Percentiles rank a stretch among this genome's conserved stretches.
These are phyloP conservation scores for Agraylea sexmaculata DNA, from an alignment of 1,140 invertebrate genomes.

Conservation along the genomic window DNA sequence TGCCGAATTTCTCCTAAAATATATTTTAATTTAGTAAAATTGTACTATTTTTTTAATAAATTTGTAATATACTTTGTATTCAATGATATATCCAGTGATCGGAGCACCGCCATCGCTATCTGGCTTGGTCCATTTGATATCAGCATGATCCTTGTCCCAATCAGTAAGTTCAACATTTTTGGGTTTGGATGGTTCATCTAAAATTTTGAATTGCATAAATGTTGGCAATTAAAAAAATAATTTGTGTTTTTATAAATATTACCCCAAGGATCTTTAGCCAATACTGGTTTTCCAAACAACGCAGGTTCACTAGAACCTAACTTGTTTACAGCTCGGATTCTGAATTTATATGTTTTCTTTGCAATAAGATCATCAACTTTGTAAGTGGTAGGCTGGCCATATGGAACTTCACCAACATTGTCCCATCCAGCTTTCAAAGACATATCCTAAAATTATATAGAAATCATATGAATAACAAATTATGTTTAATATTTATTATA, in stretches of 20 bases:
- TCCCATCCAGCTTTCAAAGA: constrained; percentile 66
- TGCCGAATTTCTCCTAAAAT: constrained; percentile 70
- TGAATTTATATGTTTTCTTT: constrained; percentile 89
- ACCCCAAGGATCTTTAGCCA: constrained; percentile 98
- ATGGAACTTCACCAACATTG: constrained; percentile 60
- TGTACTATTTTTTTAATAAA: too few species aligned
- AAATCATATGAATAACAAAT: background rate
- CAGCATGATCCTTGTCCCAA: constrained; percentile 93
- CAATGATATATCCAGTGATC: constrained; percentile 88
- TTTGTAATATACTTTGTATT: constrained; percentile 65
- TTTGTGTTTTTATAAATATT: constrained; percentile 18
- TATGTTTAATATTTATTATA: background rate
- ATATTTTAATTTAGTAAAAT: constrained; percentile 14
- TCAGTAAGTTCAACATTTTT: constrained; percentile 81
- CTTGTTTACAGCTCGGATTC: constrained; percentile 89
- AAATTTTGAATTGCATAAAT: constrained; percentile 11
- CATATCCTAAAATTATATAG: constrained; percentile 27
- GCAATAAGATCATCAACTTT: constrained; percentile 79
- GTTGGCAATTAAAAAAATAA: constrained; percentile 9
- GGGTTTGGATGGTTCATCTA: constrained; percentile 88
- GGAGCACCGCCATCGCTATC: constrained; percentile 86
- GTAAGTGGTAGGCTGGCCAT: constrained; percentile 54
- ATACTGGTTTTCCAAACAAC: constrained; percentile 68
- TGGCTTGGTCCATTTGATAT: constrained; percentile 82
- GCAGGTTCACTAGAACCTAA: constrained; percentile 80